Evolutionary conservation across 2,113 vertebrate species (phyloP).

Genomic region (Zosterops lateralis): DNA sequence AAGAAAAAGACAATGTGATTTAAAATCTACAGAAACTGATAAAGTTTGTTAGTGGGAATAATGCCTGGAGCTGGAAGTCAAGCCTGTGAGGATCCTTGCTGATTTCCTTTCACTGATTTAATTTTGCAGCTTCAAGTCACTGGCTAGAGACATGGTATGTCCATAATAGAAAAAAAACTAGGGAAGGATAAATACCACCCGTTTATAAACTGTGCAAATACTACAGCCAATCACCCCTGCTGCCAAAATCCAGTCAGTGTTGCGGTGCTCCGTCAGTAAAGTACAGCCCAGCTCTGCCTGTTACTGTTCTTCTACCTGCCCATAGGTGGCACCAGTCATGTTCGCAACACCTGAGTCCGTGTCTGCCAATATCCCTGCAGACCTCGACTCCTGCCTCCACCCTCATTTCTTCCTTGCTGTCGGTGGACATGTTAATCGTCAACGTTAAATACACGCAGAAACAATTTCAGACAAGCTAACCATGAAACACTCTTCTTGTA

Average conservation of each 20-base stretch:
- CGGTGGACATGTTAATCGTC: neutral
- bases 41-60: neutral
- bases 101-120: neutral
- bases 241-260: neutral
- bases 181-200: neutral
- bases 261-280: fast-evolving
- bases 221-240: neutral
- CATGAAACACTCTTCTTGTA: neutral
- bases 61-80: neutral
- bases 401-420: neutral
- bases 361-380: neutral
- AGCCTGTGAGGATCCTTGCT: neutral
- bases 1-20: neutral
- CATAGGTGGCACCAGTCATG: conserved; percentile 13
- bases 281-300: neutral
- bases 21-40: neutral
- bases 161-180: neutral
- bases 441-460: neutral
- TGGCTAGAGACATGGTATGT: neutral
- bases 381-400: neutral
- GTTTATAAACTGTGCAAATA: neutral
- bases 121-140: neutral
- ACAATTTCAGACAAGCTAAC: neutral
- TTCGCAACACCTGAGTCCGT: neutral
- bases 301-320: neutral